Conservation (phyloP, 2,888 invertebrate genomes). For the Branchipolynoe longqiensis region DNA sequence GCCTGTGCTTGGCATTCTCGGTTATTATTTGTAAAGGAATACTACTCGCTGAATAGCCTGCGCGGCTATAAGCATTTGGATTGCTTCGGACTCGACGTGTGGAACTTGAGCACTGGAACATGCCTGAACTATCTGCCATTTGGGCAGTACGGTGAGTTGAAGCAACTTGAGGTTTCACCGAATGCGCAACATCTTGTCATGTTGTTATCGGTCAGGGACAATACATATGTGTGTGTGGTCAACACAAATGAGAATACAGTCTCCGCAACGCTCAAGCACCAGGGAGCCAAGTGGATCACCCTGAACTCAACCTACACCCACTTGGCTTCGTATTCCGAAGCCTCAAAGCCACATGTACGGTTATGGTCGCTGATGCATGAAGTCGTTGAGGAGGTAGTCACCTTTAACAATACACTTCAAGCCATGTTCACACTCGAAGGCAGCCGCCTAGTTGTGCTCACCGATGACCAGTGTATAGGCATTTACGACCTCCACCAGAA, state of each 20-base stretch:
- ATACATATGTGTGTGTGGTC: conserved; percentile 64
- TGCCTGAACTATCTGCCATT: conserved; percentile 65
- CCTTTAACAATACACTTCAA: conserved; percentile 48
- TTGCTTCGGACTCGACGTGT: conserved; percentile 72
- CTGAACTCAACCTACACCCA: conserved; percentile 62
- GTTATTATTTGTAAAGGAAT: conserved; percentile 66
- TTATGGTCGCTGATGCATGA: conserved; percentile 59
- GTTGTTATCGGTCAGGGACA: conserved; percentile 63
- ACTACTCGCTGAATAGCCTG: conserved; percentile 67
- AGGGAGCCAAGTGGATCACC: conserved; percentile 61
- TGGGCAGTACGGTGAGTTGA: conserved; percentile 66
- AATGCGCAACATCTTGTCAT: conserved; percentile 65
- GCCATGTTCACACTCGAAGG: conserved; percentile 65
- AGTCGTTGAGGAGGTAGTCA: conserved; percentile 56
- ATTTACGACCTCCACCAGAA: conserved; percentile 1
- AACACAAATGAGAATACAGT: conserved; percentile 61
- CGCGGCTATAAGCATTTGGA: conserved; percentile 72
- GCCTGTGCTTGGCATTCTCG: conserved; percentile 59
- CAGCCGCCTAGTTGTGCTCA: conserved; percentile 62
- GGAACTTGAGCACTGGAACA: conserved; percentile 68
- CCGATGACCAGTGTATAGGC: neutral
- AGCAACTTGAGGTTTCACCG: conserved; percentile 66
- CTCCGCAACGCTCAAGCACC: conserved; percentile 54
- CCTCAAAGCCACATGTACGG: conserved; percentile 31
- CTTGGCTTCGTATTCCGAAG: conserved; percentile 58